Percentiles rank a stretch among this genome's conserved stretches.
Evolutionary conservation across 2,113 vertebrate genomes (phyloP).

Genomic region (Uropsilus gracilis): DNA sequence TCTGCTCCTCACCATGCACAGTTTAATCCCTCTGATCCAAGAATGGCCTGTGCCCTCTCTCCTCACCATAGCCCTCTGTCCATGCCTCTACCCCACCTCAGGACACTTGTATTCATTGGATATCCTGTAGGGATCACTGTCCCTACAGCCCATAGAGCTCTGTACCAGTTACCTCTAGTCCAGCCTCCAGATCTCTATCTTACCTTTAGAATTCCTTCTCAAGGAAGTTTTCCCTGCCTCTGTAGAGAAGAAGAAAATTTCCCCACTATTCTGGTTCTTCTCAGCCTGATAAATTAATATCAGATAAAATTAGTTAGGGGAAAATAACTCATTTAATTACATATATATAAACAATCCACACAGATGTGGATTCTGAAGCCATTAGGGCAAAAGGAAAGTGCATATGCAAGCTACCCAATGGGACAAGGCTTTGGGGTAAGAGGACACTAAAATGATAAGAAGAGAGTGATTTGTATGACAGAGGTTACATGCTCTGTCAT

Average conservation of each 20-base stretch:
- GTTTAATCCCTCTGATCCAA: fast-evolving
- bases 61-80: not conserved
- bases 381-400: too few species aligned
- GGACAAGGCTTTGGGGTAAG: too few species aligned
- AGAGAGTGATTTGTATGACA: too few species aligned
- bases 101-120: not conserved
- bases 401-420: too few species aligned
- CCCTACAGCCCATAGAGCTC: not conserved
- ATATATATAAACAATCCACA: too few species aligned
- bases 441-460: too few species aligned
- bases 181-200: not conserved
- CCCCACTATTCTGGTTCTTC: too few species aligned
- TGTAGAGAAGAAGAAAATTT: too few species aligned
- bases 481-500: too few species aligned
- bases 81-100: not conserved
- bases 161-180: not conserved
- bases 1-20: not conserved
- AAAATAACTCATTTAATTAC: too few species aligned
- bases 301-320: not conserved
- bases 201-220: not conserved
- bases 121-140: not conserved
- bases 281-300: too few species aligned
- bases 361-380: too few species aligned
- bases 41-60: not conserved
- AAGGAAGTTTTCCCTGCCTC: not conserved